phyloP scores from a whole-genome alignment of 2,888 invertebrate genomes.

The Taenaris catops region DNA sequence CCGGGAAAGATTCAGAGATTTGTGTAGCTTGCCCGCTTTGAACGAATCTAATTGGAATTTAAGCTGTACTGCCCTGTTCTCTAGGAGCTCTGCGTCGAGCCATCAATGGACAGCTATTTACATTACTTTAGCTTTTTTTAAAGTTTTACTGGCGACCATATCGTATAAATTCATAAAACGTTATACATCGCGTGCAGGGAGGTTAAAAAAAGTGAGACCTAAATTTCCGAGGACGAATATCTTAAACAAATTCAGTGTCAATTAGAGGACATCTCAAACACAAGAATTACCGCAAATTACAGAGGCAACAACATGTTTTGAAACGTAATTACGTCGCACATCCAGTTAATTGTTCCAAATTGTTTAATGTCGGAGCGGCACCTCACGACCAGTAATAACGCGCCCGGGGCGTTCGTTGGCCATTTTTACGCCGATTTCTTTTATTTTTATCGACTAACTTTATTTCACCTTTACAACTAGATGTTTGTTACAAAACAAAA shows the following conservation, averaged over 20 bases:
- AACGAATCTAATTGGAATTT: too few species aligned
- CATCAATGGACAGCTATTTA: too few species aligned
- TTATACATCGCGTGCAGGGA: slow-evolving; percentile 8
- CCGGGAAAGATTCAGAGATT: too few species aligned
- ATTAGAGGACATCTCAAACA: slow-evolving; percentile 48
- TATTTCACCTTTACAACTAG: too few species aligned
- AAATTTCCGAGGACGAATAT: slow-evolving; percentile 9
- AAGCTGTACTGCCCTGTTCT: too few species aligned
- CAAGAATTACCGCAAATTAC: slow-evolving; percentile 59
- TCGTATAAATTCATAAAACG: slow-evolving; percentile 6
- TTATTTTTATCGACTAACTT: too few species aligned
- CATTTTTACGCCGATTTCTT: slow-evolving; percentile 11
- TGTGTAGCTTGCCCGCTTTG: too few species aligned
- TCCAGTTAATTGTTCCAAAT: slow-evolving; percentile 80
- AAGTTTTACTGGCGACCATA: too few species aligned
- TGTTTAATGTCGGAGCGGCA: slow-evolving; percentile 70
- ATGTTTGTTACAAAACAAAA: too few species aligned
- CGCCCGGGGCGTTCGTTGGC: slow-evolving; percentile 25
- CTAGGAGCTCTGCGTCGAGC: too few species aligned
- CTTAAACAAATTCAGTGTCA: slow-evolving; percentile 48
- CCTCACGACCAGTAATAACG: slow-evolving; percentile 49
- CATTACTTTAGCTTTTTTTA: too few species aligned
- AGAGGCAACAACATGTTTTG: slow-evolving; percentile 62
- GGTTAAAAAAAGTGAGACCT: slow-evolving; percentile 7
- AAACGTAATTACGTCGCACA: slow-evolving; percentile 70